phyloP scores from a whole-genome alignment of 2,888 invertebrate species.

The Acrocyrtus sp. region DNA sequence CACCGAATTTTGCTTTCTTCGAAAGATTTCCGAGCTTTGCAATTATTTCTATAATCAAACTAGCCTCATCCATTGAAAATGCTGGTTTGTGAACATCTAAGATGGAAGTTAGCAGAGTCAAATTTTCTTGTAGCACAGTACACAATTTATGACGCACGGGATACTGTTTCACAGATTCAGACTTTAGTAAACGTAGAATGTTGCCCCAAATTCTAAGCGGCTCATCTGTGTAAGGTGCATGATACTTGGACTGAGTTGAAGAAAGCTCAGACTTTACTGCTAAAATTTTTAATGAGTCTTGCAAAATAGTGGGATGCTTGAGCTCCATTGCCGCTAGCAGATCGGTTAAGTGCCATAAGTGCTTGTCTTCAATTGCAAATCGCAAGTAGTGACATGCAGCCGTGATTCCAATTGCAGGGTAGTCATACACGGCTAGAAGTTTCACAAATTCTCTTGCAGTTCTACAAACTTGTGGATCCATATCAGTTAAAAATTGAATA shows the following conservation, averaged over 20 bases:
- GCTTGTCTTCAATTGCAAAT: constrained; percentile 47
- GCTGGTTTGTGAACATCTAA: constrained; percentile 50
- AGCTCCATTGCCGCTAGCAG: constrained; percentile 53
- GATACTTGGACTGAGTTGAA: constrained; percentile 17
- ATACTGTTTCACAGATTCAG: constrained; percentile 40
- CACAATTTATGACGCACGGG: constrained; percentile 50
- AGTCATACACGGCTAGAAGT: constrained; percentile 55
- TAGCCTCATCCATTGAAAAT: constrained; percentile 54
- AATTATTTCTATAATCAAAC: constrained; percentile 56
- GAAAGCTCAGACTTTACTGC: constrained; percentile 44
- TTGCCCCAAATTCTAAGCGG: constrained; percentile 56
- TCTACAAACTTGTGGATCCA: constrained; percentile 50
- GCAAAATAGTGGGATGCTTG: constrained; percentile 55
- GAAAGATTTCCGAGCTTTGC: constrained; percentile 34
- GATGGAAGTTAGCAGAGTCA: constrained; percentile 44
- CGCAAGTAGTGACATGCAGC: constrained; percentile 55
- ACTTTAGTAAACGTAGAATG: constrained; percentile 55
- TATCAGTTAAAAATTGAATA: constrained; percentile 54
- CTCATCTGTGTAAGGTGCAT: not conserved
- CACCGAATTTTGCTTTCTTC: constrained; percentile 52
- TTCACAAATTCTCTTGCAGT: constrained; percentile 56
- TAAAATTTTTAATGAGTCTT: constrained; percentile 46
- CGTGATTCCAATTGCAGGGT: constrained; percentile 53
- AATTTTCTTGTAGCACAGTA: constrained; percentile 51
- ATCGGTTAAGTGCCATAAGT: constrained; percentile 58